Conservation (phyloP, 1,140 invertebrate genomes). For the Neocloeon triangulifer region DNA sequence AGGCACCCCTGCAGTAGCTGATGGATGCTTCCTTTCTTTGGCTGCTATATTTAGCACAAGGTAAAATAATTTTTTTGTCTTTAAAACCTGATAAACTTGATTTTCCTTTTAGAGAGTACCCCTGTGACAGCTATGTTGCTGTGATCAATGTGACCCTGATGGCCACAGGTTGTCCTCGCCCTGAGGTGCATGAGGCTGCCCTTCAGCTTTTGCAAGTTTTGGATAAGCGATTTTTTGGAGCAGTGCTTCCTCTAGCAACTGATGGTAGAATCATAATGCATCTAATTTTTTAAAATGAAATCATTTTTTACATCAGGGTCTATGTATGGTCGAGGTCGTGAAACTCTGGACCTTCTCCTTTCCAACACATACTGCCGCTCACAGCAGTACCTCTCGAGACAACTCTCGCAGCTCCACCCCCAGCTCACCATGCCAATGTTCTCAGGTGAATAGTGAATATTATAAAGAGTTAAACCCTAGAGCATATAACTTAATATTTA, state of each 20-base stretch:
- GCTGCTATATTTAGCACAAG: conserved; percentile 89
- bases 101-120: conserved; percentile 59
- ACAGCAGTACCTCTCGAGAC: conserved; percentile 74
- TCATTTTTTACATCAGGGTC: neutral
- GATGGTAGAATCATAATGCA: neutral
- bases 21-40: conserved; percentile 85
- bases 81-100: too few species aligned
- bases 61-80: too few species aligned
- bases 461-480: neutral
- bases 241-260: neutral
- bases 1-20: conserved; percentile 65
- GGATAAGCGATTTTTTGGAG: conserved; percentile 84
- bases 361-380: conserved; percentile 74
- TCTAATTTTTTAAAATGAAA: neutral
- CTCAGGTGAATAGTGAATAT: conserved; percentile 46
- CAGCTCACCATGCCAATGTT: conserved; percentile 98
- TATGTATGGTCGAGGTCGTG: conserved; percentile 14
- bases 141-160: conserved; percentile 93
- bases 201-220: conserved; percentile 82
- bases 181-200: conserved; percentile 78
- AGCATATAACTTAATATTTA: neutral
- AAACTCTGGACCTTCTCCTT: conserved; percentile 59
- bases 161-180: conserved; percentile 81
- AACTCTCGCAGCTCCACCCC: conserved; percentile 80
- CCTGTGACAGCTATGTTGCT: conserved; percentile 93